Base-by-base conservation (phyloP, 2,888 invertebrate genomes). In the Catocala sponsa region DNA sequence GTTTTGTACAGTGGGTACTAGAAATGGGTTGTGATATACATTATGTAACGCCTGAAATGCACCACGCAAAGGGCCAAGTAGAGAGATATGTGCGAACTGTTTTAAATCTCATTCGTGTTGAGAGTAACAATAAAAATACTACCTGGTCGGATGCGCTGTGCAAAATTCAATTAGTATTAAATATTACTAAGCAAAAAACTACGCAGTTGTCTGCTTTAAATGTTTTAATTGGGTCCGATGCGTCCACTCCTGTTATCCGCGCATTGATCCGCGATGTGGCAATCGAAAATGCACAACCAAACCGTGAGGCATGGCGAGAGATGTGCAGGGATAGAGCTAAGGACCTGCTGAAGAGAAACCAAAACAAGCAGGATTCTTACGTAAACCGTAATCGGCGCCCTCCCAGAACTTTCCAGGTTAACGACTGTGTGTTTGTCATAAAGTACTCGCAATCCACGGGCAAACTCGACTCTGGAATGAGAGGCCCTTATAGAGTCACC, bases 21-120 rank as follows among this genome's bases (percentile, higher is more conserved):
- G 62, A 63, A 4, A 5, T 70, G 10, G 75, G 78, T 6, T 56
- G 48, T 53, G 59, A 65, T 0, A 12, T 69, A 0, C 79, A 80
- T 51, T 56, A 58, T 4, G 77, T 77, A 5, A 78, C 78, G 0
- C 73, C 78, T 0, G 76, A 69, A 38, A 79, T 80, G 78, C 73
- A 73, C n/a, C 59, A 60, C 7, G 44, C 44, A 1, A 74, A 74
- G 7, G 74, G 70, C 0, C 73, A 74, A 35, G 70, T 44, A 0
- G 70, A 74, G 42, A 43, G 66, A 1, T 74, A 70, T 25, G 46
- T 48, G 1, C 44, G 74, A 0, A 68, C 74, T 0, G 52, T 70
- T 0, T 47, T 75, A 0, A 74, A 74, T 13, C 60, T 78, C 65
- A n/a, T 74, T 0, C 60, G 70, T 0, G 25, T 71, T 0, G 58